Evolutionary conservation across 2,888 invertebrate genomes (phyloP).

Genomic region (Nephrotoma guestfalica): DNA sequence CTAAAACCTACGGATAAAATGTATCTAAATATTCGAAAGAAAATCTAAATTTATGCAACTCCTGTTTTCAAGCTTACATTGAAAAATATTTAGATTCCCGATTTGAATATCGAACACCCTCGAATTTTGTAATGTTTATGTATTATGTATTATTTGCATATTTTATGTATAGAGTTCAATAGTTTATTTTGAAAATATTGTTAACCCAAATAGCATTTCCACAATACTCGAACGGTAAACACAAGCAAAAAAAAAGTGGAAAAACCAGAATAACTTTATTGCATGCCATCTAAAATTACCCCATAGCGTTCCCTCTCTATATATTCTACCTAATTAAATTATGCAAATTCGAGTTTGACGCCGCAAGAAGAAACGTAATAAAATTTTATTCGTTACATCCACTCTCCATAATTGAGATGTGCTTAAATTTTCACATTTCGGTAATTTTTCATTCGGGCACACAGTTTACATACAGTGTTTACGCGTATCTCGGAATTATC

Average conservation of each 20-base stretch:
- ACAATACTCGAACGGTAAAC: background rate
- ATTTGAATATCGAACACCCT: too few relatives aligned
- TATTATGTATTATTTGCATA: background rate
- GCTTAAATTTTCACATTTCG: background rate
- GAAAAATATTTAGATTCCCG: too few relatives aligned
- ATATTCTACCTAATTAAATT: background rate
- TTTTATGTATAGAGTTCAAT: background rate
- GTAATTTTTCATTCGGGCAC: background rate
- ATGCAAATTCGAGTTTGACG: background rate
- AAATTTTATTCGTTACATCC: background rate
- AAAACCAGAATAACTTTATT: background rate
- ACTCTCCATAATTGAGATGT: background rate
- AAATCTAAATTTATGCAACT: too few relatives aligned
- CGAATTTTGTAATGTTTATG: background rate
- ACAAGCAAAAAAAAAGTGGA: background rate
- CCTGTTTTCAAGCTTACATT: too few relatives aligned
- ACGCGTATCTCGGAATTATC: background rate
- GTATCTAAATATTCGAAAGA: too few relatives aligned
- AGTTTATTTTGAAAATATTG: background rate
- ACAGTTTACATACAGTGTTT: too few relatives aligned
- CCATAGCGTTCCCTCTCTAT: background rate
- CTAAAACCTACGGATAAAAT: too few relatives aligned
- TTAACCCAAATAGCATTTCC: background rate
- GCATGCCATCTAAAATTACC: background rate
- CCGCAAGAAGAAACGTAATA: background rate